phyloP scores from a whole-genome alignment of 2,797 vertebrate species.

The Chaunax sp. region DNA sequence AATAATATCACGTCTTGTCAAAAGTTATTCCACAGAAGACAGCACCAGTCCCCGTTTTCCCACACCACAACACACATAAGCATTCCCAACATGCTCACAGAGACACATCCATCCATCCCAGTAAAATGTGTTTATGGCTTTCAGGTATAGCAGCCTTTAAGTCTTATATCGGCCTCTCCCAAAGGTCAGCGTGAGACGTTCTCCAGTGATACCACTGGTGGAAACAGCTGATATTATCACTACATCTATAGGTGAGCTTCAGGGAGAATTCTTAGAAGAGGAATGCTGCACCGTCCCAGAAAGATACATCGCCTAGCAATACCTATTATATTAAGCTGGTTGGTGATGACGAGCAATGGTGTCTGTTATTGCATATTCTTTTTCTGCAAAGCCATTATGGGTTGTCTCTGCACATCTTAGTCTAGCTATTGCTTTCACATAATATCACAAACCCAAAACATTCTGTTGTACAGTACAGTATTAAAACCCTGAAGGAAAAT shows the following conservation, averaged over 20 bases:
- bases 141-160: slow-evolving; percentile 25
- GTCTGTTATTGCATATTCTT: slow-evolving; percentile 3
- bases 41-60: not conserved
- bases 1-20: slow-evolving; percentile 7
- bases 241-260: slow-evolving; percentile 36
- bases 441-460: not conserved
- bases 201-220: slow-evolving; percentile 6
- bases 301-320: slow-evolving; percentile 14
- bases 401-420: not conserved
- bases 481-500: not conserved
- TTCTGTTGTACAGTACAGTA: slow-evolving; percentile 3
- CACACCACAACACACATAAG: not conserved
- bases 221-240: slow-evolving; percentile 62
- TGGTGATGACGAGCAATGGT: not conserved
- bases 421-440: not conserved
- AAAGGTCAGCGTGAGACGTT: slow-evolving; percentile 49
- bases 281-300: slow-evolving; percentile 6
- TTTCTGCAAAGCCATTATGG: slow-evolving; percentile 8
- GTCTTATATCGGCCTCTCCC: not conserved
- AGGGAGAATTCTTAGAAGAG: no score
- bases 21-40: not conserved
- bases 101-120: slow-evolving; percentile 1
- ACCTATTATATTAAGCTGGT: slow-evolving; percentile 22
- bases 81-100: not conserved
- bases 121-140: slow-evolving; percentile 46